Conservation (phyloP, 2,797 vertebrate genomes). For the Bryconaethiops microstoma region DNA sequence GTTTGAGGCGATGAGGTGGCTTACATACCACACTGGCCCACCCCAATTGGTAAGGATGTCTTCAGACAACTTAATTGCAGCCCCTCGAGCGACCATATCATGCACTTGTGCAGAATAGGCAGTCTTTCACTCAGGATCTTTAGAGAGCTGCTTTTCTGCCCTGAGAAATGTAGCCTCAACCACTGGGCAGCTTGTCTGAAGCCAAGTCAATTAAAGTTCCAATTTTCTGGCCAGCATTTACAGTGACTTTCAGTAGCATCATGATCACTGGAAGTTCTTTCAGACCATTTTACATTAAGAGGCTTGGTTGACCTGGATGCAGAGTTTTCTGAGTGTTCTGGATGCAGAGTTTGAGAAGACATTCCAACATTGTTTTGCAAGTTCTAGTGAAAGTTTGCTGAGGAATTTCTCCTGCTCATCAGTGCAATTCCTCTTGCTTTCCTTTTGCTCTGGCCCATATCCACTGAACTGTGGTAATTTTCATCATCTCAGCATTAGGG, state of each 20-base stretch:
- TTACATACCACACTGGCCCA: neutral
- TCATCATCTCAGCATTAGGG: neutral
- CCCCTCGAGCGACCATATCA: neutral
- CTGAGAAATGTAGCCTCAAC: too few relatives aligned
- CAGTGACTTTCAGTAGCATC: constrained; percentile 24
- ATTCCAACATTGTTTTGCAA: constrained; percentile 2
- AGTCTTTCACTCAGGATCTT: neutral
- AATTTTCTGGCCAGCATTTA: too few relatives aligned
- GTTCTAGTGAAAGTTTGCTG: constrained; percentile 21
- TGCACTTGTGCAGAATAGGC: neutral
- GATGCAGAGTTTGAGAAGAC: neutral
- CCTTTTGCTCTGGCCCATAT: neutral
- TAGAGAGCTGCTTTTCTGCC: neutral
- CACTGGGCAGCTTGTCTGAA: neutral
- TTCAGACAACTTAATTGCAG: neutral
- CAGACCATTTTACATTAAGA: too few relatives aligned
- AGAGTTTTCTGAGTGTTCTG: constrained; percentile 44
- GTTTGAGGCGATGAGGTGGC: neutral
- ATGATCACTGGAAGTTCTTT: too few relatives aligned
- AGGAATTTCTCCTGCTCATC: constrained; percentile 49
- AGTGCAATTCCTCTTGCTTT: neutral
- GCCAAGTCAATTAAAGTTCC: constrained; percentile 36
- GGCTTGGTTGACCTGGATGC: too few relatives aligned
- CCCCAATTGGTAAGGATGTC: neutral
- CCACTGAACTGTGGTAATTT: neutral